Percentiles rank a stretch among this genome's conserved stretches.
Conservation (phyloP, 2,797 vertebrate species). For the Gobio occitaniae region DNA sequence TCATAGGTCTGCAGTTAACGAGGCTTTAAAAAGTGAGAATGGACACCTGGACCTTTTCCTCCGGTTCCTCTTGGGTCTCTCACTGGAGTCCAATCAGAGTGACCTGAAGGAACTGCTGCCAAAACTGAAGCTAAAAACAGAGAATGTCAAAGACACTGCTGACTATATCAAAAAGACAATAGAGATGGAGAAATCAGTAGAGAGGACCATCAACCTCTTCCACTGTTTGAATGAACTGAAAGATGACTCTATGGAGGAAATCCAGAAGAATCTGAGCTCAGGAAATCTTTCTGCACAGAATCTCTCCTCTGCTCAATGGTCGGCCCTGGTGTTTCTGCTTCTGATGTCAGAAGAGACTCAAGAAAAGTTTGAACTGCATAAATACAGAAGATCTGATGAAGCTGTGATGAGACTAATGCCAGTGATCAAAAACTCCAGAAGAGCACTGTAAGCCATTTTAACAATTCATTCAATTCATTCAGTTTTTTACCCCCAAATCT, state of each 20-base stretch:
- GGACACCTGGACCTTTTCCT: constrained; percentile 2
- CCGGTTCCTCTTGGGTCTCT: not conserved
- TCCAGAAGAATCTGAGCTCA: not conserved
- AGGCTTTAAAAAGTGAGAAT: not conserved
- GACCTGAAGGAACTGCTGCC: not conserved
- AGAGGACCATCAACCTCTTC: not conserved
- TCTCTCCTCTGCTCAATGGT: constrained; percentile 14
- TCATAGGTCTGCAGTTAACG: not conserved
- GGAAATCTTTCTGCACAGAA: not conserved
- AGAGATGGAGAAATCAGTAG: not conserved
- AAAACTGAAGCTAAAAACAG: not conserved
- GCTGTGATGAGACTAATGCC: not conserved
- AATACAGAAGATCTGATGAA: not conserved
- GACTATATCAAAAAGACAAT: not conserved
- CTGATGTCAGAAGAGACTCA: constrained; percentile 8
- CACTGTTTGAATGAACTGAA: not conserved
- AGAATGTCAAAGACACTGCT: not conserved
- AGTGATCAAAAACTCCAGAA: not conserved
- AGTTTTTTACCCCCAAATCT: too few relatives aligned
- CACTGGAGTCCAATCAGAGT: not conserved
- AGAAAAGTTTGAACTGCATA: not conserved
- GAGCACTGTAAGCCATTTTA: not conserved
- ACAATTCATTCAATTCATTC: not conserved
- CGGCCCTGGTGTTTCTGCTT: not conserved
- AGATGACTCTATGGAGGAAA: not conserved